Conservation (phyloP, 2,113 vertebrate genomes). For the Aspiorhynchus laticeps region DNA sequence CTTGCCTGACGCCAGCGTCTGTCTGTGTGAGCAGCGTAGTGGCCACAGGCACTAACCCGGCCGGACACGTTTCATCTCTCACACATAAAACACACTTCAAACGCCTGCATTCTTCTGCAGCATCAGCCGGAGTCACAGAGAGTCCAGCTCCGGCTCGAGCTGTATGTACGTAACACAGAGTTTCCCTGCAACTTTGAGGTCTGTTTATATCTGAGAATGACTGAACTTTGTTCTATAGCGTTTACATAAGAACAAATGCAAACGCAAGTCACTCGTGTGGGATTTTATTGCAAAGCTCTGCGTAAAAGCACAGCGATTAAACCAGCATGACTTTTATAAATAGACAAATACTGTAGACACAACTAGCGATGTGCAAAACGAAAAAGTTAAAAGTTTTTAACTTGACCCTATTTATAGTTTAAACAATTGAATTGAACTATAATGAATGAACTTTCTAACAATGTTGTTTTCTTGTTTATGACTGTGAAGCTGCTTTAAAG, state of each 20-base stretch:
- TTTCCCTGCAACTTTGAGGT: background rate
- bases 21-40: conserved; percentile 30
- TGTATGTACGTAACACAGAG: background rate
- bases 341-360: too few species aligned
- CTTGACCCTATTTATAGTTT: too few species aligned
- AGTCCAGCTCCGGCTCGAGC: background rate
- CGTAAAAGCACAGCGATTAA: background rate
- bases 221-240: background rate
- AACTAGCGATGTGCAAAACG: too few species aligned
- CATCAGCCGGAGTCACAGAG: background rate
- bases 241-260: background rate
- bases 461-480: too few species aligned
- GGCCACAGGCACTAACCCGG: conserved; percentile 50
- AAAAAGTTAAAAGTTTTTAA: too few species aligned
- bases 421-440: too few species aligned
- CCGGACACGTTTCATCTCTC: conserved; percentile 38
- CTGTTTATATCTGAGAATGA: background rate
- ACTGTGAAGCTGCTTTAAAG: too few species aligned
- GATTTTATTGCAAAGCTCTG: background rate
- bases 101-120: conserved; percentile 24
- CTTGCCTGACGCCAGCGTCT: conserved; percentile 61
- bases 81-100: conserved; percentile 37
- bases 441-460: too few species aligned
- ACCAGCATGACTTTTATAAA: background rate
- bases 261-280: background rate